Percentiles rank a stretch among this genome's conserved stretches.
Conservation (phyloP, 1,140 invertebrate species). For the Scaptomyza graminum region DNA sequence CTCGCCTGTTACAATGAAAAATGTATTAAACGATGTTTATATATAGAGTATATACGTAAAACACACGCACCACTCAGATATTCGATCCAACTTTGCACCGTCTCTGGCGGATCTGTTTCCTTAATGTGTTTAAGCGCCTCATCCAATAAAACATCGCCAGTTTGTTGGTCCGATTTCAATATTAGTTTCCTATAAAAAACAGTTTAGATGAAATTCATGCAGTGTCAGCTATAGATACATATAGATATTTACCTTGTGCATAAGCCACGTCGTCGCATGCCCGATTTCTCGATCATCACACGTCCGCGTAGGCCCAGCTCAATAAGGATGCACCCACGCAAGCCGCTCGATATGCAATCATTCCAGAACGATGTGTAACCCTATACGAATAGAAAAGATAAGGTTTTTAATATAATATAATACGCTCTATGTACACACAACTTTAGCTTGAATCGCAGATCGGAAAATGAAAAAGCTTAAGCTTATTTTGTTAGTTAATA, state of each 20-base stretch:
- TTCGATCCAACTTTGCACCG: conserved; percentile 99
- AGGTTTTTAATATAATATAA: too few species aligned
- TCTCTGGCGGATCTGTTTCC: conserved; percentile 98
- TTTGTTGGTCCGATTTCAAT: conserved; percentile 92
- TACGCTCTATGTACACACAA: too few species aligned
- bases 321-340: conserved; percentile 99
- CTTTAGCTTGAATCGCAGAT: too few species aligned
- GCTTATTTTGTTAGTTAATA: neutral
- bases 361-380: conserved; percentile 99
- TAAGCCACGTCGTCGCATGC: conserved; percentile 96
- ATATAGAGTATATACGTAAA: neutral
- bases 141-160: conserved; percentile 98
- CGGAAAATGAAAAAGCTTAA: neutral
- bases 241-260: conserved; percentile 88
- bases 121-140: conserved; percentile 99
- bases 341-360: conserved; percentile 99
- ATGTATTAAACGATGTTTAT: conserved; percentile 32
- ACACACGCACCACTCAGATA: conserved; percentile 95
- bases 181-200: conserved; percentile 85
- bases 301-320: conserved; percentile 97
- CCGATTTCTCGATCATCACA: conserved; percentile 97
- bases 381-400: conserved; percentile 84
- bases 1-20: conserved; percentile 89
- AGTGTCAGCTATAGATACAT: too few species aligned
- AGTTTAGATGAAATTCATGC: too few species aligned